phyloP scores from a whole-genome alignment of 2,113 vertebrate genomes.

The Coptodon bakossiorum region DNA sequence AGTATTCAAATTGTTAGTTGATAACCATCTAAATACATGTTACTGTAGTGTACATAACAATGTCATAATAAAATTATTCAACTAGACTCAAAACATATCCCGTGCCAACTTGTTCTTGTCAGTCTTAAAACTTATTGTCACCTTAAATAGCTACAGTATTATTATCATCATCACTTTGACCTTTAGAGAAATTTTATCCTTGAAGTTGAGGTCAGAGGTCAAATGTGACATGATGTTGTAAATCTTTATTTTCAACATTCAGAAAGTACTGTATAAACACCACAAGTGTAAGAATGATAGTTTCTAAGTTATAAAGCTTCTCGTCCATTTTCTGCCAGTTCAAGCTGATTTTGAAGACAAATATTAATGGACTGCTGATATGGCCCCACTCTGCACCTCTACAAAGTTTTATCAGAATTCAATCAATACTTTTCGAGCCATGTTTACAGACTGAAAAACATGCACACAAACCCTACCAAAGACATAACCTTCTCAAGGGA shows the following conservation, averaged over 20 bases:
- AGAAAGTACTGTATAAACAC: neutral
- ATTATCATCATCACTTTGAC: neutral
- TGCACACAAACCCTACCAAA: neutral
- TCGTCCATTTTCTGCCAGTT: neutral
- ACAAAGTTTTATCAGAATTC: neutral
- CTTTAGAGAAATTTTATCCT: neutral
- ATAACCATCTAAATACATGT: neutral
- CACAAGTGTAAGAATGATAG: neutral
- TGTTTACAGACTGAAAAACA: neutral
- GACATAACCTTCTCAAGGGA: neutral
- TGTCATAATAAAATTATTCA: neutral
- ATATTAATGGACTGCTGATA: neutral
- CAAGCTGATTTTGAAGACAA: neutral
- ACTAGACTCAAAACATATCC: fast-evolving
- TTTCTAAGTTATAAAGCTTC: neutral
- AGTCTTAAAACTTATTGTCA: neutral
- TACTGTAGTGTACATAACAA: neutral
- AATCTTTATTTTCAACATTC: neutral
- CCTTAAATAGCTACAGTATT: fast-evolving
- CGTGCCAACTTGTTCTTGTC: neutral
- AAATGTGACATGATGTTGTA: neutral
- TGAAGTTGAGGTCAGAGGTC: neutral
- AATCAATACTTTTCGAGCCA: fast-evolving
- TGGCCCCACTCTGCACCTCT: neutral
- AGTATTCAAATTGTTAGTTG: fast-evolving